Conservation (phyloP, 1,140 invertebrate species). For the Drosophila grimshawi region DNA sequence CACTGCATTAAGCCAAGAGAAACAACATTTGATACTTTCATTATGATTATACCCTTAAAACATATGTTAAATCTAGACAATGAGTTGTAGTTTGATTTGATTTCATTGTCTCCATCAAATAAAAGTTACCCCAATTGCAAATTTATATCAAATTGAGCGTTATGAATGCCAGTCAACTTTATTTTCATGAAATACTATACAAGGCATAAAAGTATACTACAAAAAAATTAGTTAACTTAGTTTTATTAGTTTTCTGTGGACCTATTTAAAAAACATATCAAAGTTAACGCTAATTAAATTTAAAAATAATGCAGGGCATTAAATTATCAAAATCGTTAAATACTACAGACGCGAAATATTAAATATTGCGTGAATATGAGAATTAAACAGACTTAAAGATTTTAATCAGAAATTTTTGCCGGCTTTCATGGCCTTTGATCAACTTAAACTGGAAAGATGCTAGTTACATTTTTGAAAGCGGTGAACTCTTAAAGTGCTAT, state of each 20-base stretch:
- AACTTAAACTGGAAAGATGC: not conserved
- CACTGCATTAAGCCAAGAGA: not conserved
- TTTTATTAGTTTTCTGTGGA: constrained; percentile 8
- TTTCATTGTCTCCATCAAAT: not conserved
- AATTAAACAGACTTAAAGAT: too few species aligned
- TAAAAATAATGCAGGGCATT: too few species aligned
- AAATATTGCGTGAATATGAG: too few species aligned
- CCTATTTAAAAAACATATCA: constrained; percentile 8
- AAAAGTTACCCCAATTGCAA: not conserved
- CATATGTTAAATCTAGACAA: not conserved
- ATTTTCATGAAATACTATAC: not conserved
- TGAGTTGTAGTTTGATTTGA: not conserved
- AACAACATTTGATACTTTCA: not conserved
- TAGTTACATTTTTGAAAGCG: constrained; percentile 1
- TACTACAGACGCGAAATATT: too few species aligned
- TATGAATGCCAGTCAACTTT: constrained; percentile 2
- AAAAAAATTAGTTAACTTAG: not conserved
- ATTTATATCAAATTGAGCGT: constrained; percentile 19
- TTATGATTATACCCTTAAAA: not conserved
- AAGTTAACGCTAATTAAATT: not conserved
- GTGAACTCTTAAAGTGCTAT: constrained; percentile 13
- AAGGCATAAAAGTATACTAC: not conserved
- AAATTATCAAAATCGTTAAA: not conserved
- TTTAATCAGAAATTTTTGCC: not conserved
- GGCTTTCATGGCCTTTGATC: constrained; percentile 1